A percentile compares a stretch with the other conserved stretches of the same genome.
Evolutionary conservation across 1,140 invertebrate genomes (phyloP).

Genomic region (Ceratosolen solmsi): DNA sequence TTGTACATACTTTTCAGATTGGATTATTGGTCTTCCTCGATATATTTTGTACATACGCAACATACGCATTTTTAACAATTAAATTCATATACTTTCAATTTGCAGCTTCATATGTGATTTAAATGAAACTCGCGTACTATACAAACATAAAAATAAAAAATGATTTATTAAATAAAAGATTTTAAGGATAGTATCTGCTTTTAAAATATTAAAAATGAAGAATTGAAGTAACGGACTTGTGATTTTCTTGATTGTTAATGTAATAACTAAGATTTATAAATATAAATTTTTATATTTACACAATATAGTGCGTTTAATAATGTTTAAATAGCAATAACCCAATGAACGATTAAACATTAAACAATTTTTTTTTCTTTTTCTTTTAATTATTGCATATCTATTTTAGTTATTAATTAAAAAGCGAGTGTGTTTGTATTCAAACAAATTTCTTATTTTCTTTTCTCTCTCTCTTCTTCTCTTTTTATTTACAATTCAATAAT

Average conservation of each 20-base stretch:
- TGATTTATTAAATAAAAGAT: conserved; percentile 13
- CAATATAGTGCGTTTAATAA: neutral
- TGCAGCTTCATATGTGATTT: neutral
- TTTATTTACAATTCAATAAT: too few species aligned
- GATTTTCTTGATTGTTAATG: neutral
- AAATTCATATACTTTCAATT: neutral
- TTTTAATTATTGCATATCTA: neutral
- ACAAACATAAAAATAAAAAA: too few species aligned
- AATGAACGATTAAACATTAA: neutral
- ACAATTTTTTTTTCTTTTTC: neutral
- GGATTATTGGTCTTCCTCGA: conserved; percentile 30
- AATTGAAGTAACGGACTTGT: neutral
- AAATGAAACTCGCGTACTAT: neutral
- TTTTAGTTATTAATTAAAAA: too few species aligned
- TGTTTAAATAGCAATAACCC: neutral
- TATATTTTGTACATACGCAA: conserved; percentile 21
- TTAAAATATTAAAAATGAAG: conserved; percentile 2
- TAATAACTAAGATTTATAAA: neutral
- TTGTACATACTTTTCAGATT: conserved; percentile 29
- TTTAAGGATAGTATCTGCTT: neutral
- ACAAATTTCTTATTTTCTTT: too few species aligned
- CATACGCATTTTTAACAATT: conserved; percentile 5
- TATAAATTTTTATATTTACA: neutral
- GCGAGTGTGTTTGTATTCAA: too few species aligned
- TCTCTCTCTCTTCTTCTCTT: too few species aligned